Evolutionary conservation across 1,140 invertebrate species (phyloP), one percentile per base, ranked within the genome.

Genomic region (Heliconius hermathena): DNA sequence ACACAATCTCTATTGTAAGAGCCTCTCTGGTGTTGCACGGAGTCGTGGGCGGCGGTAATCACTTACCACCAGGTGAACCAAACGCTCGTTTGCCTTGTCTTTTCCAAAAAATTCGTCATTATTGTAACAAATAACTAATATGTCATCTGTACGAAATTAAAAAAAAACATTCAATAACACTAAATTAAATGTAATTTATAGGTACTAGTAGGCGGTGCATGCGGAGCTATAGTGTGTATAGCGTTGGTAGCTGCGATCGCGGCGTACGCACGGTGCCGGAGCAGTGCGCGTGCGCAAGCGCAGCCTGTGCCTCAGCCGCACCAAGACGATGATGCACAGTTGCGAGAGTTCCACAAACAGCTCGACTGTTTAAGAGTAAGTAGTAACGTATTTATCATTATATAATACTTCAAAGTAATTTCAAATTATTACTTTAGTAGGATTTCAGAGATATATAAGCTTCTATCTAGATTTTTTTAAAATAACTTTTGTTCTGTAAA

Each of bases 301-400:
- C 91, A 89, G 13, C 93, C 92, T 1, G 80, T 91, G n/a, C 93
- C 92, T 9, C 91, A 91, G 70, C 88, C 89, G n/a, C 79, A 83
- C 1, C 86, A 90, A 72, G 91, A 93, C 71, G 92, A 93, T 73
- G 93, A 94, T 82, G 90, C 90, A 2, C 84, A 85, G 70, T 91
- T 94, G 0, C 82, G 92, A 46, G 91, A 94, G 77, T 94, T 94
- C 76, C 93, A 94, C 74, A 94, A 94, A 80, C 93, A 94, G 75
- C 89, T 94, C 9, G 93, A 94, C 72, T 93, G 91, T 80, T 92
- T 94, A 81, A 85, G 93, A 74, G 93, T 94, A 84, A 85, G 86
- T 87, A 5, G 13, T 52, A 66, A 8, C 16, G 60, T 29, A 22
- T 66, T 66, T 29, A 26, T 66, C 18, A 22, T 57, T 9, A 57